Evolutionary conservation across 2,113 vertebrate genomes (phyloP).

Genomic region (Laterallus jamaicensis): DNA sequence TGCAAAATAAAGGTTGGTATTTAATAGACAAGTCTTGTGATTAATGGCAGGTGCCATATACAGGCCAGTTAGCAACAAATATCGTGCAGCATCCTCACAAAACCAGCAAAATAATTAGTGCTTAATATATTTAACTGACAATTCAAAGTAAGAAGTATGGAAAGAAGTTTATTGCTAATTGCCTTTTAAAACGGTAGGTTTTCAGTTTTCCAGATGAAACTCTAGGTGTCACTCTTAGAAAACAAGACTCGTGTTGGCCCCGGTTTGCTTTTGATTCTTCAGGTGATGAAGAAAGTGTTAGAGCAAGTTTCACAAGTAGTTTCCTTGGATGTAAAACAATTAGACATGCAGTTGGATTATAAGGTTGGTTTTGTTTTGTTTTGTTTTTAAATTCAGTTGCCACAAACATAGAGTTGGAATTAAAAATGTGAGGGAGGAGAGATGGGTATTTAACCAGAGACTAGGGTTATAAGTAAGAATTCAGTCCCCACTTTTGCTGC

Average conservation of each 20-base stretch:
- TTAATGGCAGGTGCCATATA: neutral
- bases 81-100: neutral
- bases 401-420: neutral
- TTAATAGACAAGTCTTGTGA: neutral
- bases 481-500: neutral
- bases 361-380: neutral
- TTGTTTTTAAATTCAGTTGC: neutral
- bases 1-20: neutral
- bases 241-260: neutral
- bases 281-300: neutral
- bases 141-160: neutral
- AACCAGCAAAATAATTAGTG: neutral
- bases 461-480: neutral
- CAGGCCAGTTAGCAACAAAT: neutral
- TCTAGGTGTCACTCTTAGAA: slow-evolving; percentile 68
- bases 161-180: neutral
- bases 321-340: neutral
- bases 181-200: neutral
- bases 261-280: neutral
- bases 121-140: neutral
- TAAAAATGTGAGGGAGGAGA: neutral
- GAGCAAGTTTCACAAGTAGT: neutral
- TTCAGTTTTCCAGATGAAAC: slow-evolving; percentile 35
- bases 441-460: neutral
- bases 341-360: neutral